phyloP scores from a whole-genome alignment of 2,888 invertebrate genomes.

The Melipona bicolor region DNA sequence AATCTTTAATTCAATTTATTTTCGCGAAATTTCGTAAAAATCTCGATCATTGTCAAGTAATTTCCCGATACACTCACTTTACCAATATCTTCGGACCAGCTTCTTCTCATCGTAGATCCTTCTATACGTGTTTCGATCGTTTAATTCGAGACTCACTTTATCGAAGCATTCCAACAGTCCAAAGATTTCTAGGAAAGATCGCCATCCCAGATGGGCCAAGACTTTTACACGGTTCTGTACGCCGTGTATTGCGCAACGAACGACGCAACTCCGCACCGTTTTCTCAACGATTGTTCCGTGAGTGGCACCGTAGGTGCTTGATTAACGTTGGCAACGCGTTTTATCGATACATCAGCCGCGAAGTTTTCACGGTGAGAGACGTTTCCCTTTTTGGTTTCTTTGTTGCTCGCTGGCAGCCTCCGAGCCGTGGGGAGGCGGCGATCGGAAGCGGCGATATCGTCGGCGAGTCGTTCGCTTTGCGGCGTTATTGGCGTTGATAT shows the following conservation, averaged over 20 bases:
- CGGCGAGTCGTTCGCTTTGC: conserved; percentile 26
- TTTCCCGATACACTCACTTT: too few species aligned
- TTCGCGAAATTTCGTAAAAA: too few species aligned
- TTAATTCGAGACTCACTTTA: too few species aligned
- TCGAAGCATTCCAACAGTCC: background rate
- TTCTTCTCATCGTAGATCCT: too few species aligned
- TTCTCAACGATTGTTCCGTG: conserved; percentile 18
- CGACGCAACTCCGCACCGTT: background rate
- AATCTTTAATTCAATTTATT: too few species aligned
- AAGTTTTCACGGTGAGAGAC: conserved; percentile 45
- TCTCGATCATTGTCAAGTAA: too few species aligned
- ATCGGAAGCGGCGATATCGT: conserved; percentile 25
- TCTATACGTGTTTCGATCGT: too few species aligned
- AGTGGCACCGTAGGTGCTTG: conserved; percentile 11
- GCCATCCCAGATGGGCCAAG: background rate
- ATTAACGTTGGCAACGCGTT: conserved; percentile 28
- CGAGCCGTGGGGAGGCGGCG: conserved; percentile 9
- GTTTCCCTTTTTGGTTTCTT: conserved; percentile 36
- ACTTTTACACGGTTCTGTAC: background rate
- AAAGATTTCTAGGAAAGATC: background rate
- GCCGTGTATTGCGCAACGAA: background rate
- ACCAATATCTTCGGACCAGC: too few species aligned
- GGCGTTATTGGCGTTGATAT: conserved; percentile 35
- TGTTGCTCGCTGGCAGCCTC: conserved; percentile 12
- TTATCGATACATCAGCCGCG: conserved; percentile 40